Evolutionary conservation across 2,113 vertebrate species (phyloP).

Genomic region (Gymnocephalus cernua): DNA sequence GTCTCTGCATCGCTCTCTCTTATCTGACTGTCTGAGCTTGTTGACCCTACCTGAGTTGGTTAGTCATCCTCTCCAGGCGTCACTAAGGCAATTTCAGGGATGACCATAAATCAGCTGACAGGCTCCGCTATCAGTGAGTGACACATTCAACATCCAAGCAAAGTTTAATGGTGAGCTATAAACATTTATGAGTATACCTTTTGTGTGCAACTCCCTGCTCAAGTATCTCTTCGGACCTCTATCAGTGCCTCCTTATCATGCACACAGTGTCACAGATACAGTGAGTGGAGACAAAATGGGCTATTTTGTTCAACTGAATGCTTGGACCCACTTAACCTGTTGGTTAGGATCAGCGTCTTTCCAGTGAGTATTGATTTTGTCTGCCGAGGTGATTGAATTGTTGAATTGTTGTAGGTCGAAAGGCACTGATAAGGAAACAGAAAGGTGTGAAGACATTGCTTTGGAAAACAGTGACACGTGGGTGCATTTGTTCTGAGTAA

Average conservation of each 20-base stretch:
- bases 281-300: constrained; percentile 59
- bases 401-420: constrained; percentile 32
- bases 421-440: constrained; percentile 63
- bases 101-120: constrained; percentile 79
- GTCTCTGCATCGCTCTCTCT: constrained; percentile 51
- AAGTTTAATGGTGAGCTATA: constrained; percentile 84
- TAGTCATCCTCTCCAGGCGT: constrained; percentile 78
- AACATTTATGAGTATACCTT: constrained; percentile 81
- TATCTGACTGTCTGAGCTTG: constrained; percentile 74
- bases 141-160: constrained; percentile 83
- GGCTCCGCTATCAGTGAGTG: constrained; percentile 76
- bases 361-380: constrained; percentile 49
- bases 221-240: constrained; percentile 67
- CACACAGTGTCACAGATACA: constrained; percentile 57
- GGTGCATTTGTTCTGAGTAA: constrained; percentile 31
- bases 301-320: constrained; percentile 42
- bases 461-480: constrained; percentile 25
- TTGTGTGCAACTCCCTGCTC: constrained; percentile 67
- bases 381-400: constrained; percentile 54
- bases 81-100: constrained; percentile 79
- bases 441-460: constrained; percentile 71
- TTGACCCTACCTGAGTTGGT: constrained; percentile 74
- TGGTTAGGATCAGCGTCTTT: constrained; percentile 47
- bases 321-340: constrained; percentile 49
- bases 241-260: constrained; percentile 74